Evolutionary conservation across 2,797 vertebrate genomes (phyloP), one percentile per base, ranked within the genome.

Genomic region (Meriones psammophilus): DNA sequence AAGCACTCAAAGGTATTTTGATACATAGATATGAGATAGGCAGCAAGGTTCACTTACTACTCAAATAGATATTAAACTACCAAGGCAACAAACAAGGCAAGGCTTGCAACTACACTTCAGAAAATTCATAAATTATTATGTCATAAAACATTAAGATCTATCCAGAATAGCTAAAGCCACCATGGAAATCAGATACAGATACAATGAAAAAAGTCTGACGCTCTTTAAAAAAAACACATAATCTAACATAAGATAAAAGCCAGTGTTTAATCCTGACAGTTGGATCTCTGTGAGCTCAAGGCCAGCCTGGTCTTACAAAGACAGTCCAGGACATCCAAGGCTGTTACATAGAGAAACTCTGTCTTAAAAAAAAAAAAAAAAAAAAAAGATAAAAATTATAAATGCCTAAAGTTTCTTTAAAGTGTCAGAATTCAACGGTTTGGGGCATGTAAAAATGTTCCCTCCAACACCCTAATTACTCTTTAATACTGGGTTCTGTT

Each of bases 61-160:
- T n/a, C 90, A 76, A 94, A 56, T 80, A 86, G 88, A 78, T 46
- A 26, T 18, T 90, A 87, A 24, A 69, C 13, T 42, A 73, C 13
- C n/a, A 89, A 68, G 39, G 58, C 17, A 84, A 54, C 74, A 58
- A 83, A 62, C 15, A 68, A 22, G 39, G 66, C 46, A 91, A 66
- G 56, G 42, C 26, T 81, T 46, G 58, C 42, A 94, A 81, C 93
- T 74, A 46, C 46, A 62, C 28, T 81, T 83, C 12, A 94, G 26
- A 92, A 94, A 97, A 95, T 71, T 90, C 60, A 91, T 20, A 80
- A 74, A 79, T 73, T 77, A 76, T 73, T 80, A 62, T 36, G 76
- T 62, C 24, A 89, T 26, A n/a, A 5, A 87, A 87, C 8, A 68
- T 58, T 69, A 64, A 39, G 13, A 60, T 88, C 64, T 95, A 39